Evolutionary conservation across 2,113 vertebrate species (phyloP), one percentile per base, ranked within the genome.

Genomic region (Prochilodus magdalenae): DNA sequence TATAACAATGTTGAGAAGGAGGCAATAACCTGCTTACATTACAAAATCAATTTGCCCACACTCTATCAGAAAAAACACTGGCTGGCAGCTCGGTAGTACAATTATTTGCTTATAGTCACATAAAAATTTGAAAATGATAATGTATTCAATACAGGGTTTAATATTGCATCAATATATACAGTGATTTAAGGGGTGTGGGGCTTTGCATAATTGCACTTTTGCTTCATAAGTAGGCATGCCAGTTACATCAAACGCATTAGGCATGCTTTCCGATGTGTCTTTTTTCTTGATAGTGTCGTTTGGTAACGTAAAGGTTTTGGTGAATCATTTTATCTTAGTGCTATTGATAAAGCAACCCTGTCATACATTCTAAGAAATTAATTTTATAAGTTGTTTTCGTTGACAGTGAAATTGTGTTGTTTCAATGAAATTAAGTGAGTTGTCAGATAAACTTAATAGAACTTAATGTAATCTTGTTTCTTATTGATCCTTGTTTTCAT

Each of bases 1-100:
- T 67, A 20, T 47, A 51, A 53, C 47, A 53, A 20, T 30, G 44
- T 40, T 30, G 44, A 53, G 75, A 30, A 26, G 33, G 60, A 51
- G 55, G 75, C 62, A 67, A 77, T 67, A 67, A 77, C 47, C n/a
- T 62, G 55, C 59, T 65, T 29, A 65, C 24, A 51, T 6, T 66
- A 49, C 75, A 49, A 77, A 77, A 66, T 77, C 60, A 66, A 77
- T 77, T 77, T 77, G 30, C 60, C 44, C 26, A 40, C 16, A n/a
- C 60, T 66, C 26, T 66, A 77, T 51, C 12, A 77, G 75, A 62
- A 77, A 62, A 77, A 51, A 66, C 8, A 40, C 66, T n/a, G 33
- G 40, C 65, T 67, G 30, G 30, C 33, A 36, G 18, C 33, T 67
- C 30, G 22, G 20, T 36, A n/a, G 36, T 67, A 36, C 5, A 67